phyloP scores from a whole-genome alignment of 2,113 vertebrate species.

The Psilopogon haemacephalus region DNA sequence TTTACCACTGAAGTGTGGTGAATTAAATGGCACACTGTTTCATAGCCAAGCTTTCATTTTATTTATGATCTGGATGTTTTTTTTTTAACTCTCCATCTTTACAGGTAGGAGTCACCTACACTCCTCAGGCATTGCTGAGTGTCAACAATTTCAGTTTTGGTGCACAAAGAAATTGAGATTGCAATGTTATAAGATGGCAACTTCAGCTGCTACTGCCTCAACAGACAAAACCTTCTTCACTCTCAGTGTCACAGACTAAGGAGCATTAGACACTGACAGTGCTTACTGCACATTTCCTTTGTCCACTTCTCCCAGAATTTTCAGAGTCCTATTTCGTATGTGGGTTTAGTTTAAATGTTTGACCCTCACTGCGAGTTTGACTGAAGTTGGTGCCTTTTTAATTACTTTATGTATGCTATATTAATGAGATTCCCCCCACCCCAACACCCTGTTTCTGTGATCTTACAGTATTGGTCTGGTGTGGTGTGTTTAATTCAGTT shows the following conservation, averaged over 20 bases:
- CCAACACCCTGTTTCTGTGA: not conserved
- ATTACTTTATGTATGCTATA: not conserved
- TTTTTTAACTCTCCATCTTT: not conserved
- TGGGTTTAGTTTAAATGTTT: not conserved
- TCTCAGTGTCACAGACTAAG: rapidly evolving
- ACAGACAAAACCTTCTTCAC: not conserved
- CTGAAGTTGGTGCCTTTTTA: not conserved
- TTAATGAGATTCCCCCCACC: not conserved
- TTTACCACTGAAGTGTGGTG: not conserved
- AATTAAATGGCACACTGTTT: not conserved
- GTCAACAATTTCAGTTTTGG: not conserved
- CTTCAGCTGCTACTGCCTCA: not conserved
- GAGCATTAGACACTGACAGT: not conserved
- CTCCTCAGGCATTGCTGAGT: not conserved
- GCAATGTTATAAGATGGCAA: not conserved
- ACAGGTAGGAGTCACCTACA: not conserved
- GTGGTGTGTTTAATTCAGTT: not conserved
- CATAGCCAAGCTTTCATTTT: not conserved
- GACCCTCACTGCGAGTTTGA: not conserved
- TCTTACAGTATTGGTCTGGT: not conserved
- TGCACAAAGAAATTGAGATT: not conserved
- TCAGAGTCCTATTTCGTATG: not conserved
- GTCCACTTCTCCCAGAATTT: rapidly evolving
- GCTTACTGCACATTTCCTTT: not conserved
- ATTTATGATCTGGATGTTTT: not conserved